A percentile compares a stretch with the other conserved stretches of the same genome.
These are phyloP conservation scores for Drosophila gunungcola DNA, from an alignment of 1,140 invertebrate genomes.

Conservation along the genomic window DNA sequence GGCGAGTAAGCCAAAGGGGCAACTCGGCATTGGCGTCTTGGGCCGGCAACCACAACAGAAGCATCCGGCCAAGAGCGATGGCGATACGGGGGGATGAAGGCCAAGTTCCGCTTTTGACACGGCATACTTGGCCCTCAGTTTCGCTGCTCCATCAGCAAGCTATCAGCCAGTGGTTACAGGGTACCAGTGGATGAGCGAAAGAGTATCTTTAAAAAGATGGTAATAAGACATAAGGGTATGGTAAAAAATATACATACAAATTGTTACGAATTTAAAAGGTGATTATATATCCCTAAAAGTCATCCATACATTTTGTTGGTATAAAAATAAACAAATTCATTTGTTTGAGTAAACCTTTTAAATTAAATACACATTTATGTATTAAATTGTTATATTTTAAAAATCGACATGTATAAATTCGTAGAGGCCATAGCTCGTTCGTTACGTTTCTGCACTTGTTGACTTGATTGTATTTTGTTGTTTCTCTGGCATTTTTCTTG, in stretches of 20 bases:
- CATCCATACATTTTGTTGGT: no score
- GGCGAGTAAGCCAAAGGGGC: conserved; percentile 16
- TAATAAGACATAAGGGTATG: no score
- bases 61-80: conserved; percentile 41
- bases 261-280: no score
- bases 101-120: conserved; percentile 34
- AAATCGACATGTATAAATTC: not conserved
- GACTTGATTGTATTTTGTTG: conserved; percentile 22
- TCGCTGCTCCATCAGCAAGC: conserved; percentile 21
- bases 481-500: conserved; percentile 54
- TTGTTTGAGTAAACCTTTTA: no score
- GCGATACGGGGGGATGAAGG: conserved; percentile 1
- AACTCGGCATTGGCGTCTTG: conserved; percentile 45
- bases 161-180: conserved; percentile 24
- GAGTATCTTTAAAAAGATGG: no score
- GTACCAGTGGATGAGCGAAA: not conserved
- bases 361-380: no score
- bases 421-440: conserved; percentile 18
- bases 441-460: not conserved
- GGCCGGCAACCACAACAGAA: conserved; percentile 54
- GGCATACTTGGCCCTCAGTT: conserved; percentile 27
- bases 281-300: no score
- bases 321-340: no score
- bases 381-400: no score
- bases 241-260: no score